Percentiles rank a stretch among this genome's conserved stretches.
Conservation (phyloP, 1,140 invertebrate genomes). For the Drosophila varians region DNA sequence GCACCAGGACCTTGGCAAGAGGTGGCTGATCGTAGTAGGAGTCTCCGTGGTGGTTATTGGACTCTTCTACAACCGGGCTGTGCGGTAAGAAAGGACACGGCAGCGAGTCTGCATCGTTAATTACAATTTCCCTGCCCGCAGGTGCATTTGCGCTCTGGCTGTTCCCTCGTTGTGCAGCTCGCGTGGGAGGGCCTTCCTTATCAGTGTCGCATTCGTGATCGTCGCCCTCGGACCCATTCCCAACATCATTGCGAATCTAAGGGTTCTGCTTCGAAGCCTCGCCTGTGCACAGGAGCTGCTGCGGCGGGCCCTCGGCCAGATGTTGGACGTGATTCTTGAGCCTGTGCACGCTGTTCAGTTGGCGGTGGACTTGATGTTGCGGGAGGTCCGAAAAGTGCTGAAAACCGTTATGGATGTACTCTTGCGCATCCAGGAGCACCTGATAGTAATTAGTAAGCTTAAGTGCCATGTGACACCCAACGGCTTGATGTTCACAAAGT, state of each 20-base stretch:
- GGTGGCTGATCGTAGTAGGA: conserved; percentile 20
- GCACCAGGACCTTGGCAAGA: conserved; percentile 10
- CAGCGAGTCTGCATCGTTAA: conserved; percentile 3
- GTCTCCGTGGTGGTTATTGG: conserved; percentile 1
- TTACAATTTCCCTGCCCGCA: not conserved
- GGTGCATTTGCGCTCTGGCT: conserved; percentile 88
- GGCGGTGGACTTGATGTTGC: conserved; percentile 86
- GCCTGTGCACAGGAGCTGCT: conserved; percentile 91
- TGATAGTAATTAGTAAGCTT: conserved; percentile 83
- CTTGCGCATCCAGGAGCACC: conserved; percentile 85
- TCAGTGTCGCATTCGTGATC: conserved; percentile 91
- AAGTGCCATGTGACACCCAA: conserved; percentile 77
- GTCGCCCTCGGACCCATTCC: conserved; percentile 90
- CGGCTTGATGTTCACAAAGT: not conserved
- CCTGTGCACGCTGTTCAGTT: conserved; percentile 88
- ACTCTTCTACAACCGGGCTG: conserved; percentile 29
- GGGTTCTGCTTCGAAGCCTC: conserved; percentile 89
- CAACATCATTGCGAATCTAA: conserved; percentile 91
- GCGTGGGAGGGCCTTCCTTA: conserved; percentile 89
- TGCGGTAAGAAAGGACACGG: conserved; percentile 22
- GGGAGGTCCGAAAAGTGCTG: conserved; percentile 85
- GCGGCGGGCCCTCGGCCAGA: conserved; percentile 86
- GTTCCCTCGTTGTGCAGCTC: conserved; percentile 91
- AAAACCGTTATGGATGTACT: conserved; percentile 86
- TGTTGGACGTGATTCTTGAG: conserved; percentile 87